Conservation (phyloP, 2,888 invertebrate genomes). For the Masnerella sp. region DNA sequence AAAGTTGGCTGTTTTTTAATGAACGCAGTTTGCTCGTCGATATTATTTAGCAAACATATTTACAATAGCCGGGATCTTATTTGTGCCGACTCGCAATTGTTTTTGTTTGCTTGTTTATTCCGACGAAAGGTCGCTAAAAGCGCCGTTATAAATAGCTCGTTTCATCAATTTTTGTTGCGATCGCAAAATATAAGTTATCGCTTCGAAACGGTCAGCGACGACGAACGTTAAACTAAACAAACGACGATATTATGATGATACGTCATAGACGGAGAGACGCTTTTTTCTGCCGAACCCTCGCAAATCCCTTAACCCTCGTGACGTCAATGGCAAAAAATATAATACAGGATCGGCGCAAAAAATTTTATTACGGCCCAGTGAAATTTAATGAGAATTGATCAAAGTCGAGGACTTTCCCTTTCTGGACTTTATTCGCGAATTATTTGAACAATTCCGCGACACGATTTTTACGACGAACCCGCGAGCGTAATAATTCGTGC, state of each 20-base stretch:
- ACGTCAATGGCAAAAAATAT: conserved; percentile 22
- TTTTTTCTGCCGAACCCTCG: conserved; percentile 7
- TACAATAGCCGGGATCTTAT: neutral
- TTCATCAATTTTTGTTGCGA: conserved; percentile 23
- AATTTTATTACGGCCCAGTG: conserved; percentile 7
- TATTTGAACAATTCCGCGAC: too few species aligned
- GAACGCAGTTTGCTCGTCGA: conserved; percentile 3
- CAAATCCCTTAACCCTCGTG: conserved; percentile 18
- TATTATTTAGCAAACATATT: conserved; percentile 13
- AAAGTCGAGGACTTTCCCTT: neutral
- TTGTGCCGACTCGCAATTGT: neutral
- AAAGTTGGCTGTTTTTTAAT: conserved; percentile 22
- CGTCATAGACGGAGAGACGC: conserved; percentile 23
- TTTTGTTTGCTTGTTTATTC: neutral
- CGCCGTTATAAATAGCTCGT: neutral
- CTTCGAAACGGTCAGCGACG: conserved; percentile 6
- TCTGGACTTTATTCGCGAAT: too few species aligned
- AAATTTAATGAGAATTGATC: conserved; percentile 27
- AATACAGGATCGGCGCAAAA: conserved; percentile 8
- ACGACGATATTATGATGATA: conserved; percentile 42
- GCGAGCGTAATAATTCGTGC: too few species aligned
- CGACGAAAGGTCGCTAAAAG: neutral
- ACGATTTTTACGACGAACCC: too few species aligned
- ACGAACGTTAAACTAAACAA: conserved; percentile 36
- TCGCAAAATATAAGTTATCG: conserved; percentile 29